phyloP scores from a whole-genome alignment of 2,113 vertebrate species.

The Nematolebias whitei region DNA sequence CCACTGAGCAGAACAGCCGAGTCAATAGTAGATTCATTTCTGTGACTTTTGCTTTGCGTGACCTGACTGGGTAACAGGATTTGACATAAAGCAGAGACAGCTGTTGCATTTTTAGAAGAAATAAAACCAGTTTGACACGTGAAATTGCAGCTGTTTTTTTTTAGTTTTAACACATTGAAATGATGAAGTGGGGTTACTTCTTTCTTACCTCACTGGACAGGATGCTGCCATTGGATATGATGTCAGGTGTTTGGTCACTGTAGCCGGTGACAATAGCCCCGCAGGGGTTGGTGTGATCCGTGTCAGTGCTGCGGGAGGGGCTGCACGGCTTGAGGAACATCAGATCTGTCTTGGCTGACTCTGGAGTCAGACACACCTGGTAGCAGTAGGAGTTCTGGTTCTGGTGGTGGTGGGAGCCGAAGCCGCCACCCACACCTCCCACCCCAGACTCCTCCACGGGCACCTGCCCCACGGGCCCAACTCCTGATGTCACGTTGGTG shows the following conservation, averaged over 20 bases:
- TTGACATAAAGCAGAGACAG: constrained; percentile 14
- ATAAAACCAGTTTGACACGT: constrained; percentile 23
- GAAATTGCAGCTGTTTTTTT: background rate
- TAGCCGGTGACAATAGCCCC: constrained; percentile 94
- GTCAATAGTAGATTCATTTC: constrained; percentile 31
- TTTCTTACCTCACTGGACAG: constrained; percentile 93
- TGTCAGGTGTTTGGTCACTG: constrained; percentile 95
- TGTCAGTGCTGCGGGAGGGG: constrained; percentile 89
- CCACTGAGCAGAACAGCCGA: constrained; percentile 36
- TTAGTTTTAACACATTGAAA: background rate
- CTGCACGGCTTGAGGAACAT: constrained; percentile 99
- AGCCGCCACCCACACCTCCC: constrained; percentile 80
- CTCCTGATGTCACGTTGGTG: constrained; percentile 81
- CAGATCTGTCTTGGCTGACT: constrained; percentile 97
- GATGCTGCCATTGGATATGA: constrained; percentile 97
- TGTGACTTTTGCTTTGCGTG: constrained; percentile 16
- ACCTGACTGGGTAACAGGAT: constrained; percentile 13
- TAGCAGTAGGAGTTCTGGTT: constrained; percentile 98
- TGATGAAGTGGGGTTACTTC: background rate
- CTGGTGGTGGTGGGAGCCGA: constrained; percentile 91
- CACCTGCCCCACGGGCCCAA: constrained; percentile 84
- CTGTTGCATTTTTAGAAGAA: constrained; percentile 5
- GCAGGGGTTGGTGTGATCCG: constrained; percentile 92
- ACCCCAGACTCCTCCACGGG: constrained; percentile 88
- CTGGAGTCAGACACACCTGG: constrained; percentile 97